phyloP scores from a whole-genome alignment of 2,113 vertebrate genomes.

The Acanthochromis polyacanthus region DNA sequence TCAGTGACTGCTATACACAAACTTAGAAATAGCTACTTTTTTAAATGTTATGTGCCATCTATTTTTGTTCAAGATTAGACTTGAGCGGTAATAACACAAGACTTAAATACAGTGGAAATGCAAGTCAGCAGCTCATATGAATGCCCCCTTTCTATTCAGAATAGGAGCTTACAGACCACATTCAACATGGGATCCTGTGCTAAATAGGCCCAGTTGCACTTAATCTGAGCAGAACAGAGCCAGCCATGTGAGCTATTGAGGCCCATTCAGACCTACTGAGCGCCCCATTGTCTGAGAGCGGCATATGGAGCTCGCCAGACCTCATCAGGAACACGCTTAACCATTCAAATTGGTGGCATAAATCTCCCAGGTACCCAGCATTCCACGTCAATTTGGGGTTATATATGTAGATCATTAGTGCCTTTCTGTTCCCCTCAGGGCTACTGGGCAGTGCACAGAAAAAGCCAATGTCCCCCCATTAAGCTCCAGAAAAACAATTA shows the following conservation, averaged over 20 bases:
- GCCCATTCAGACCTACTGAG: constrained; percentile 65
- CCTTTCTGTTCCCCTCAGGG: constrained; percentile 59
- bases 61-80: not conserved
- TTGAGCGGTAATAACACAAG: not conserved
- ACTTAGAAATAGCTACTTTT: not conserved
- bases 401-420: constrained; percentile 81
- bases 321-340: constrained; percentile 72
- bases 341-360: constrained; percentile 75
- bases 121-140: constrained; percentile 23
- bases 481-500: constrained; percentile 75
- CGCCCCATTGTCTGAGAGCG: constrained; percentile 75
- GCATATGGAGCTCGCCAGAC: constrained; percentile 65
- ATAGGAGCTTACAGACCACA: constrained; percentile 3
- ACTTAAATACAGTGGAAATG: constrained; percentile 2
- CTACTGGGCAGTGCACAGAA: constrained; percentile 57
- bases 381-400: constrained; percentile 76
- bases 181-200: constrained; percentile 10
- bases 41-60: not conserved
- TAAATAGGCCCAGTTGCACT: constrained; percentile 41
- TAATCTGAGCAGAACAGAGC: constrained; percentile 49
- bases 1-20: not conserved
- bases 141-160: not conserved
- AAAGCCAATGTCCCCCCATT: constrained; percentile 65
- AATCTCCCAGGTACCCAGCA: constrained; percentile 74
- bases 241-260: constrained; percentile 50